Base-by-base conservation (phyloP, 2,888 invertebrate species). In the Punctoribates punctum region DNA sequence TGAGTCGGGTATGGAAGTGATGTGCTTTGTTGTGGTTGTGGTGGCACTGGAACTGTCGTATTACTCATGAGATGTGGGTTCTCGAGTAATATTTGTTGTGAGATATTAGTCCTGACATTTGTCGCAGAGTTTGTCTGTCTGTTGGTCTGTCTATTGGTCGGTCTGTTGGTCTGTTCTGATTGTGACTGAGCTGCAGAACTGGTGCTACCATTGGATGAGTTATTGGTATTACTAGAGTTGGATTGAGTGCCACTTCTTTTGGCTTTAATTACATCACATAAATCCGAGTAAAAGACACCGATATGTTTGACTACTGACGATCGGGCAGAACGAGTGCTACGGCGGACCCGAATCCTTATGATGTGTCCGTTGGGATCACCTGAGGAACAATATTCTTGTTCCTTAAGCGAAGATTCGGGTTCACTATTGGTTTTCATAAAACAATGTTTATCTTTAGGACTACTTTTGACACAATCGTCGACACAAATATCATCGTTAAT, bases 231-330 rank as follows among this genome's bases (percentile, higher is more conserved):
- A 57, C 60, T 57, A 73, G 5, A 11, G 60, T 73, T 20, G 51
- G 46, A 73, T 60, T 42, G 38, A n/a, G 3, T 48, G 27, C 67
- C 46, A 46, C n/a, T 57, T 57, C 34, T 54, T 29, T 57, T 75
- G 13, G 51, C 54, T 75, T 75, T 75, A 34, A 75, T 34, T 5
- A 75, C 75, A 72, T 75, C 75, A 75, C 73, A 73, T 34, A 75
- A 57, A 75, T 79, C 79, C 23, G 78, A 79, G 42, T 79, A 79
- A 48, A 79, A 79, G 46, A 79, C 75, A 15, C 79, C 79, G 54
- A 79, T 79, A 70, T 70, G 46, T 42, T 70, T 70, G 70, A 70
- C 70, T 2, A 70, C 60, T 65, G 74, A 73, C 46, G 76, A 76
- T 65, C 73, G 74, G n/a, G 34, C 46, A 54, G 77, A 78, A 70